Evolutionary conservation across 35 echinoderm and acorn worm genomes (phyloP).

Genomic region (Chiridota heheva): DNA sequence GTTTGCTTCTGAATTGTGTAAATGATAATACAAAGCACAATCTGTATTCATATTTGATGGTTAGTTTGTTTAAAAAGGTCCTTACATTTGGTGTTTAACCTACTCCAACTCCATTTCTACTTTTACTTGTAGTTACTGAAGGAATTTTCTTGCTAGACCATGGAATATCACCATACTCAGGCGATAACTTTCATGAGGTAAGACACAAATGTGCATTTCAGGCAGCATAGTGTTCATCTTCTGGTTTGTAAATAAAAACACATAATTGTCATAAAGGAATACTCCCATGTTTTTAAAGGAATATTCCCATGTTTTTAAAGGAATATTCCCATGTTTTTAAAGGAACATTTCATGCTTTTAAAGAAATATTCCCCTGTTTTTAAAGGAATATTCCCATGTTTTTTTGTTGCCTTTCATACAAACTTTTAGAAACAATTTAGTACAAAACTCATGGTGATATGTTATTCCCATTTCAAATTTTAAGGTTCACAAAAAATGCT

Average conservation of each 20-base stretch:
- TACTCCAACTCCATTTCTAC: slow-evolving; percentile 6
- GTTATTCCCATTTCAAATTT: too few relatives aligned
- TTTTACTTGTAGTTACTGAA: slow-evolving; percentile 75
- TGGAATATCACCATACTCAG: slow-evolving; percentile 92
- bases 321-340: too few relatives aligned
- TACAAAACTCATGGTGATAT: too few relatives aligned
- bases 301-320: too few relatives aligned
- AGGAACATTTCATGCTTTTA: too few relatives aligned
- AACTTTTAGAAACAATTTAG: too few relatives aligned
- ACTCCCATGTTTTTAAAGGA: neutral
- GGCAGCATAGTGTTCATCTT: neutral
- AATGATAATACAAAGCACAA: neutral
- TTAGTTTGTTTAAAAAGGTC: neutral
- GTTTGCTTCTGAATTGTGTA: neutral
- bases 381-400: too few relatives aligned
- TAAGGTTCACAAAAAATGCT: too few relatives aligned
- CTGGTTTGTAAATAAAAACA: too few relatives aligned
- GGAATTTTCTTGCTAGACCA: slow-evolving; percentile 74
- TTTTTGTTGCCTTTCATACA: neutral
- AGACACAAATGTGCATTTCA: too few relatives aligned
- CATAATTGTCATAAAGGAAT: too few relatives aligned
- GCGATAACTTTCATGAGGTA: slow-evolving; percentile 96
- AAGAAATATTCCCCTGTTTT: too few relatives aligned
- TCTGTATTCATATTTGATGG: neutral
- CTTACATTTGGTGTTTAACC: neutral